Evolutionary conservation across 2,797 vertebrate genomes (phyloP).

Genomic region (Delichon dasypus): DNA sequence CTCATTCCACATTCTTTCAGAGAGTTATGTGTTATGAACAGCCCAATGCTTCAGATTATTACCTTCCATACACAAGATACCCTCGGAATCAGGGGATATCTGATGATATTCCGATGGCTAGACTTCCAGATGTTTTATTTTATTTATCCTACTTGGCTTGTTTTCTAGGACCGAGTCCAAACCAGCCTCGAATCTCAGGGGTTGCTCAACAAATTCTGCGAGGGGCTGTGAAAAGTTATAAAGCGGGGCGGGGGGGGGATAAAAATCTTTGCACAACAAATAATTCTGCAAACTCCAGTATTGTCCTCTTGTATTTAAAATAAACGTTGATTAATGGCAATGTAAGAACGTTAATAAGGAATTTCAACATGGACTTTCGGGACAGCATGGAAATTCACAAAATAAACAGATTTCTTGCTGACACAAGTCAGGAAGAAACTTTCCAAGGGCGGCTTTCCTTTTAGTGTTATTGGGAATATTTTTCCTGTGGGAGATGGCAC

Average conservation of each 20-base stretch:
- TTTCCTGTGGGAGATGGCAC: not conserved
- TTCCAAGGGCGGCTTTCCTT: not conserved
- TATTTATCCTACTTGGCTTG: constrained; percentile 63
- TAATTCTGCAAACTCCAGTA: not conserved
- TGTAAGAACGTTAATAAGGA: not conserved
- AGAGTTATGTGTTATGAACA: constrained; percentile 55
- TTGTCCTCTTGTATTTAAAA: not conserved
- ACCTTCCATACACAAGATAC: constrained; percentile 52
- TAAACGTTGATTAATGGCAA: not conserved
- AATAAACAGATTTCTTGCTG: not conserved
- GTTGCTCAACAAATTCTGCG: constrained; percentile 48
- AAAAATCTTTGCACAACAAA: not conserved
- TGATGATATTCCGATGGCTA: constrained; percentile 62
- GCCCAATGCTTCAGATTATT: constrained; percentile 42
- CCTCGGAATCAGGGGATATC: constrained; percentile 51
- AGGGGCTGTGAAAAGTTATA: constrained; percentile 36
- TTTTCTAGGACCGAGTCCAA: constrained; percentile 51
- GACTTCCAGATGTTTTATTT: constrained; percentile 63
- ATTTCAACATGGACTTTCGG: not conserved
- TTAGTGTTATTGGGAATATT: not conserved
- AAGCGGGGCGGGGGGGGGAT: rapidly evolving
- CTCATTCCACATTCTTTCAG: constrained; percentile 50
- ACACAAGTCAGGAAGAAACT: not conserved
- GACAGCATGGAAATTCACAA: not conserved
- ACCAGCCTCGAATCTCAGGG: constrained; percentile 40